Conservation (phyloP, 2,888 invertebrate species). For the Camponotus fellah region DNA sequence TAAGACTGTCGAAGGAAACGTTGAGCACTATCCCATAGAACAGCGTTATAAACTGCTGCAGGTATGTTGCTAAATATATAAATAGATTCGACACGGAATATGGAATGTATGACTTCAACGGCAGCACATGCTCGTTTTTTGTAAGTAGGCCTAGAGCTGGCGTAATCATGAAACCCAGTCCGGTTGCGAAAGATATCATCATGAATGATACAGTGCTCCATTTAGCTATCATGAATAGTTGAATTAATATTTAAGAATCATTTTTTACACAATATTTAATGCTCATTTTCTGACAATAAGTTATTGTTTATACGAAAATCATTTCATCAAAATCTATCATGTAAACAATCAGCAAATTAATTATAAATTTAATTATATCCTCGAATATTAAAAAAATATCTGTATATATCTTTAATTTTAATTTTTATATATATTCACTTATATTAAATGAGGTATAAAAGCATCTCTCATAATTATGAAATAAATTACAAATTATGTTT, state of each 20-base stretch:
- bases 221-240: conserved; percentile 41
- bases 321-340: no score
- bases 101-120: conserved; percentile 33
- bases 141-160: conserved; percentile 3
- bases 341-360: no score
- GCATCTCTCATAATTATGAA: no score
- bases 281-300: no score
- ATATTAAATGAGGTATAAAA: no score
- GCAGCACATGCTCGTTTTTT: conserved; percentile 13
- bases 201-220: conserved; percentile 51
- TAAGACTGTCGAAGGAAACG: conserved; percentile 63
- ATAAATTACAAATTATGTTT: no score
- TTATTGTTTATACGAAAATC: no score
- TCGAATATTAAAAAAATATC: no score
- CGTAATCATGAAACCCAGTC: not conserved
- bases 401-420: no score
- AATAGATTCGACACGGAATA: conserved; percentile 41
- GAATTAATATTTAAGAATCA: not conserved
- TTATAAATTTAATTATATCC: no score
- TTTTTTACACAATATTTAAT: not conserved
- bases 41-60: conserved; percentile 20
- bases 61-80: conserved; percentile 41
- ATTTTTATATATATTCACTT: no score
- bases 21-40: conserved; percentile 53
- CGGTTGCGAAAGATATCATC: conserved; percentile 35